Conservation (phyloP, 2,113 vertebrate species). For the Channa maculata region DNA sequence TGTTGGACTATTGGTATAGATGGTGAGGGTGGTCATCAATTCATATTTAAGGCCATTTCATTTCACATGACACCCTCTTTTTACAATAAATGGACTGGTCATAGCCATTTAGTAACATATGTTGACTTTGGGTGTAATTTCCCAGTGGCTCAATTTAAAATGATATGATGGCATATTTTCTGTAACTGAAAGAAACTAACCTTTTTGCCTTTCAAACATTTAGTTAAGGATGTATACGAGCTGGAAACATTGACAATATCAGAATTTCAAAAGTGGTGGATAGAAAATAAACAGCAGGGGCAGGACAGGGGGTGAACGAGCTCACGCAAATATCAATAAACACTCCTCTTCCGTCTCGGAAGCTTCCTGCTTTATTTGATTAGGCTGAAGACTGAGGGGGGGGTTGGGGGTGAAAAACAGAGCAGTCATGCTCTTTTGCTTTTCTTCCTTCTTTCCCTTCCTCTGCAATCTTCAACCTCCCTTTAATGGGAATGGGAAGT, state of each 20-base stretch:
- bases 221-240: constrained; percentile 30
- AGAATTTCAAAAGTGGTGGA: constrained; percentile 55
- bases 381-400: constrained; percentile 84
- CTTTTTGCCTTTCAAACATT: constrained; percentile 39
- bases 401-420: constrained; percentile 88
- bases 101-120: constrained; percentile 56
- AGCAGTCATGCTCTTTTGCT: constrained; percentile 97
- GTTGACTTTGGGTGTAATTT: constrained; percentile 61
- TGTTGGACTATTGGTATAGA: constrained; percentile 52
- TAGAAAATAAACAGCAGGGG: constrained; percentile 77
- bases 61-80: constrained; percentile 68
- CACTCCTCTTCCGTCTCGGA: constrained; percentile 95
- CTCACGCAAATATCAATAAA: constrained; percentile 93
- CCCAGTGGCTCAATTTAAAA: constrained; percentile 74
- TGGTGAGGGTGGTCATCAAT: constrained; percentile 71
- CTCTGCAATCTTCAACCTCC: constrained; percentile 90
- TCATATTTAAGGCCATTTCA: constrained; percentile 76
- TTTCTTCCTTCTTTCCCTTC: constrained; percentile 94
- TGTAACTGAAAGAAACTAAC: constrained; percentile 42
- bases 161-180: constrained; percentile 65
- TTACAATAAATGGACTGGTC: constrained; percentile 71
- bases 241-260: constrained; percentile 46
- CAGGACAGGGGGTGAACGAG: constrained; percentile 64
- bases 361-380: constrained; percentile 99
- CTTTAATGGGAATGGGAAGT: constrained; percentile 99